These are phyloP conservation scores for Cydia pomonella DNA, from an alignment of 1,140 invertebrate species.

Conservation along the genomic window DNA sequence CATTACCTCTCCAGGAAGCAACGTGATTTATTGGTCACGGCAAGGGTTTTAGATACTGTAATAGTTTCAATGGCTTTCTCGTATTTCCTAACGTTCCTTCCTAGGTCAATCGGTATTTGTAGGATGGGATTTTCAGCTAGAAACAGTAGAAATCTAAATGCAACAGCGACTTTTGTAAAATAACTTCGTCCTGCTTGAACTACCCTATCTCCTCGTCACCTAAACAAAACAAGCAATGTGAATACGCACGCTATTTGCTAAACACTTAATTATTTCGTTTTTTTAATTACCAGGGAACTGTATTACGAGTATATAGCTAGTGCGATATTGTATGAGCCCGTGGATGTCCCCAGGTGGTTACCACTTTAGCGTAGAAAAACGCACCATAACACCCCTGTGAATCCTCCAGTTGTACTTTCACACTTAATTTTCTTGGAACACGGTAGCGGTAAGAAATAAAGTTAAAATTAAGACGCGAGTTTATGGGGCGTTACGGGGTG, in stretches of 20 bases:
- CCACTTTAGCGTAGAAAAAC: conserved; percentile 40
- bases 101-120: conserved; percentile 16
- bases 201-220: no score
- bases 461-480: conserved; percentile 80
- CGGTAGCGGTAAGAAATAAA: conserved; percentile 78
- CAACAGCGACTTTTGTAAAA: neutral
- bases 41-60: neutral
- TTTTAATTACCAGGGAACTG: neutral
- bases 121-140: neutral
- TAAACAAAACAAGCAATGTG: neutral
- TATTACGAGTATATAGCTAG: neutral
- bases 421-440: conserved; percentile 78
- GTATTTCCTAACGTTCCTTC: neutral
- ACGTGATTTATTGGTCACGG: neutral
- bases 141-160: neutral
- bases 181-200: neutral
- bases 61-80: neutral
- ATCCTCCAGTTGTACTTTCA: conserved; percentile 72
- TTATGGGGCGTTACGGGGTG: conserved; percentile 76
- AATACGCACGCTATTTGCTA: neutral
- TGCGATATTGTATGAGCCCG: neutral
- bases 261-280: neutral
- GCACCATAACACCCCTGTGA: conserved; percentile 58
- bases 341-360: neutral
- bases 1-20: neutral